Percentiles rank a stretch among this genome's conserved stretches.
Evolutionary conservation across 2,113 vertebrate species (phyloP).

Genomic region (Mandrillus leucophaeus): DNA sequence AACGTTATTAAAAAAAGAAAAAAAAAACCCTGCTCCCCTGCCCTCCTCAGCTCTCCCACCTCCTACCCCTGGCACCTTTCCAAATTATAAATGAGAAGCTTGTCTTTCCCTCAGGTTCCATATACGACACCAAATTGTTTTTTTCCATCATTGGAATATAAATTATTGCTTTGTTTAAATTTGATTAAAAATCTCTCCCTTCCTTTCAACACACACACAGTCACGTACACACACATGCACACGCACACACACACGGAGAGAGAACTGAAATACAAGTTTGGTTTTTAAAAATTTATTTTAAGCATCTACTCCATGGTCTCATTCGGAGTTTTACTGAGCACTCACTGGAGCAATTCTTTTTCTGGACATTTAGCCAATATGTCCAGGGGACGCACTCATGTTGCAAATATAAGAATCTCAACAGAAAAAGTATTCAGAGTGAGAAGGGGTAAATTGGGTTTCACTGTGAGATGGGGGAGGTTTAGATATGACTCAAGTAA

Average conservation of each 20-base stretch:
- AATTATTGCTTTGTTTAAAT: conserved; percentile 49
- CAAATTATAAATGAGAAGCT: conserved; percentile 26
- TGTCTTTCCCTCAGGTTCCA: conserved; percentile 19
- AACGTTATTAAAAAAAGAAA: background rate
- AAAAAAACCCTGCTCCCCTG: too few relatives aligned
- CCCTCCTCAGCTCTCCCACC: background rate
- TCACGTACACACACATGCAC: background rate
- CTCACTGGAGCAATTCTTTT: background rate
- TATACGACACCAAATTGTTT: background rate
- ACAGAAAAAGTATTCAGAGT: background rate
- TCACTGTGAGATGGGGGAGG: background rate
- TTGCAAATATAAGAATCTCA: background rate
- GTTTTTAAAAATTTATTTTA: background rate
- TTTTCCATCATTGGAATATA: background rate
- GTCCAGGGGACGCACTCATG: background rate
- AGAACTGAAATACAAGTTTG: background rate
- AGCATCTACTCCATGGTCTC: background rate
- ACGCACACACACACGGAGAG: background rate
- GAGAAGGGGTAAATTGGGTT: background rate
- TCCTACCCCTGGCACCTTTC: background rate
- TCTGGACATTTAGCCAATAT: background rate
- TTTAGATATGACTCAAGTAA: background rate
- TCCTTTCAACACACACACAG: background rate
- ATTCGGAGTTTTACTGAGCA: background rate
- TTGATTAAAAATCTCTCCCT: background rate